phyloP scores from a whole-genome alignment of 2,888 invertebrate genomes.

The Netelia inedita region DNA sequence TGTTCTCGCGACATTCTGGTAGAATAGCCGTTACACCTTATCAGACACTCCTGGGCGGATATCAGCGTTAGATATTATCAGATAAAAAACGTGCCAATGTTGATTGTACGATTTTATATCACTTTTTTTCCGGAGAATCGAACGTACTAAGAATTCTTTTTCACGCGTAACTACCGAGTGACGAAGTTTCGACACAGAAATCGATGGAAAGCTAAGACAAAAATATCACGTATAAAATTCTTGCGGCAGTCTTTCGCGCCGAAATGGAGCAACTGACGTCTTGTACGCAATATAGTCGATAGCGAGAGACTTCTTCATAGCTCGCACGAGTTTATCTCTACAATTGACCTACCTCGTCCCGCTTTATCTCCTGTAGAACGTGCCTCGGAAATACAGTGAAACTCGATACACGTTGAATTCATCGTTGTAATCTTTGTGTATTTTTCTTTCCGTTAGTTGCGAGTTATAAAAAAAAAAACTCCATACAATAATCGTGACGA shows the following conservation, averaged over 20 bases:
- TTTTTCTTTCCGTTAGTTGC: not conserved
- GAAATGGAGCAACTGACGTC: slow-evolving; percentile 54
- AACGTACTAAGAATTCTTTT: not conserved
- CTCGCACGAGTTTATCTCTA: slow-evolving; percentile 62
- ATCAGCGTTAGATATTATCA: slow-evolving; percentile 64
- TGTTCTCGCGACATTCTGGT: slow-evolving; percentile 48
- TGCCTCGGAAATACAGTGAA: slow-evolving; percentile 27
- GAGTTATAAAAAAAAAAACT: no score
- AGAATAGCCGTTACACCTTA: slow-evolving; percentile 62
- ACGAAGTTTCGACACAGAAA: not conserved
- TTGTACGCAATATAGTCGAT: slow-evolving; percentile 50
- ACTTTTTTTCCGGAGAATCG: slow-evolving; percentile 7
- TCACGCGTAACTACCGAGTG: not conserved
- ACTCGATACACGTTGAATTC: slow-evolving; percentile 6
- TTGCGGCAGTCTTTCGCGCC: slow-evolving; percentile 42
- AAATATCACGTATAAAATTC: slow-evolving; percentile 31
- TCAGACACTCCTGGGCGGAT: slow-evolving; percentile 67
- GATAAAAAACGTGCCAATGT: slow-evolving; percentile 58
- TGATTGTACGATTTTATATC: slow-evolving; percentile 36
- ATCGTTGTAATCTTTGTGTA: slow-evolving; percentile 32
- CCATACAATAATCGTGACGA: no score
- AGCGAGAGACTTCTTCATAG: slow-evolving; percentile 40
- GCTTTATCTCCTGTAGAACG: slow-evolving; percentile 52
- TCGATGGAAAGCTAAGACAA: slow-evolving; percentile 3
- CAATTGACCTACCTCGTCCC: slow-evolving; percentile 68